These are phyloP conservation scores for Ceuthmochares aereus DNA, from an alignment of 2,113 vertebrate genomes.

Conservation along the genomic window DNA sequence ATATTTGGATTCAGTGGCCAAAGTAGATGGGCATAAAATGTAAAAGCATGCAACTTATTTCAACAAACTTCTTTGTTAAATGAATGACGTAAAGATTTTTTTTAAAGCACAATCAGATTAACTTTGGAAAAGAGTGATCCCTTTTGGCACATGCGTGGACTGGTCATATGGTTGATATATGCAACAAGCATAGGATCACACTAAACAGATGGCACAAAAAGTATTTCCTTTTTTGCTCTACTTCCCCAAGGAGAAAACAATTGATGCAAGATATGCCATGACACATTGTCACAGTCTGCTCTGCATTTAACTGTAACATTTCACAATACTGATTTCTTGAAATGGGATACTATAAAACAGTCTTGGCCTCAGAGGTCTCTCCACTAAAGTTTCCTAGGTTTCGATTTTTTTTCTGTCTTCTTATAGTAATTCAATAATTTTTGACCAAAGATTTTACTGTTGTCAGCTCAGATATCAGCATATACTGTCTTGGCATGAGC, in stretches of 20 bases:
- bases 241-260: conserved; percentile 8
- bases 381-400: background rate
- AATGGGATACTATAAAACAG: background rate
- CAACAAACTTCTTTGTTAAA: background rate
- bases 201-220: background rate
- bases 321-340: background rate
- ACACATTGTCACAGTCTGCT: background rate
- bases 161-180: background rate
- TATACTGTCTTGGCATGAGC: background rate
- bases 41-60: background rate
- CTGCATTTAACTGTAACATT: background rate
- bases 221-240: background rate
- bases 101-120: background rate
- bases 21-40: background rate
- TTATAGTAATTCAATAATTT: background rate
- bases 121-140: background rate
- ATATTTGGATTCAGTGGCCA: background rate
- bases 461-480: background rate
- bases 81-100: background rate
- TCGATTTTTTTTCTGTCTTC: background rate
- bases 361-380: background rate
- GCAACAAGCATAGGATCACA: accelerated
- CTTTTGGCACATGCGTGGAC: background rate
- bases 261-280: background rate
- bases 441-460: no score